phyloP scores from a whole-genome alignment of 2,888 invertebrate genomes.

The Seladonia tumulorum region DNA sequence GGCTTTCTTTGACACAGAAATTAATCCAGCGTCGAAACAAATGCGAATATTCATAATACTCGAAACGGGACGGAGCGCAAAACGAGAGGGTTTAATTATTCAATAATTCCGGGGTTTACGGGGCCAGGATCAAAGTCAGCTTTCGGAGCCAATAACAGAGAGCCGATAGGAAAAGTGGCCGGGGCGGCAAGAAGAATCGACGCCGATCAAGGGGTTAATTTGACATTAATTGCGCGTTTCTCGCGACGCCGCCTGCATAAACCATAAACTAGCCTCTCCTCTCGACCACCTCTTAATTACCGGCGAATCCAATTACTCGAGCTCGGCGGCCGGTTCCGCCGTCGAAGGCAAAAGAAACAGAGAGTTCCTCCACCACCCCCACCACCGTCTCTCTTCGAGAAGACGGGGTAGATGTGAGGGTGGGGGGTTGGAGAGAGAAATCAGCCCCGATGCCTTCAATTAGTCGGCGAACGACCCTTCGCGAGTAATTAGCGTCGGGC shows the following conservation, averaged over 20 bases:
- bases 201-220: slow-evolving; percentile 19
- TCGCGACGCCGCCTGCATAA: slow-evolving; percentile 23
- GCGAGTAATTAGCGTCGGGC: slow-evolving; percentile 45
- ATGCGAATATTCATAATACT: too few relatives aligned
- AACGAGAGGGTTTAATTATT: not conserved
- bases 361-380: not conserved
- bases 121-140: not conserved
- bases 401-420: not conserved
- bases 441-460: slow-evolving; percentile 51
- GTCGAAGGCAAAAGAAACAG: slow-evolving; percentile 18
- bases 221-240: slow-evolving; percentile 42
- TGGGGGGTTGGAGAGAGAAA: slow-evolving; percentile 14
- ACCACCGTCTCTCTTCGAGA: not conserved
- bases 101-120: not conserved
- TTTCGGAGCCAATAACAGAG: not conserved
- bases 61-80: too few relatives aligned
- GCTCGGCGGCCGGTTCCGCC: not conserved
- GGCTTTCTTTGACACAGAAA: too few relatives aligned
- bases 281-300: slow-evolving; percentile 32
- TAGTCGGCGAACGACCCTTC: slow-evolving; percentile 28
- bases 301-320: slow-evolving; percentile 45
- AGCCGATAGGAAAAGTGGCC: not conserved
- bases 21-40: too few relatives aligned
- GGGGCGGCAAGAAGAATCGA: not conserved
- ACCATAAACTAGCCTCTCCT: slow-evolving; percentile 34